Percentiles rank a stretch among this genome's conserved stretches.
Conservation (phyloP, 2,888 invertebrate species). For the Agrotis ipsilon region DNA sequence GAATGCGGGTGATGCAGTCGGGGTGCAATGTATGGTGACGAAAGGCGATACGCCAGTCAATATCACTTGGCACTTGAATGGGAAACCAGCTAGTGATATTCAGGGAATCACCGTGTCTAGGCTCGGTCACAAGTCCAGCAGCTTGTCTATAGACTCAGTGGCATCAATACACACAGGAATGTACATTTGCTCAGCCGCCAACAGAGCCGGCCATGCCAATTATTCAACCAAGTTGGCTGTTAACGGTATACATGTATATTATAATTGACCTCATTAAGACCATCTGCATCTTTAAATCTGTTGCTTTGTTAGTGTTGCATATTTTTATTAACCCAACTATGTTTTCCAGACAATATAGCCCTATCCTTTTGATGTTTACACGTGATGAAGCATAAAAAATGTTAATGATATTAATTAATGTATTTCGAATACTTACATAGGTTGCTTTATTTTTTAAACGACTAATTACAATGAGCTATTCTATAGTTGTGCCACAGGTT, state of each 20-base stretch:
- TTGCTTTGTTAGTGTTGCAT: conserved; percentile 47
- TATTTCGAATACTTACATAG: neutral
- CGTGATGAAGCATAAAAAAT: conserved; percentile 7
- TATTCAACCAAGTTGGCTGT: conserved; percentile 93
- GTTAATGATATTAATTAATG: neutral
- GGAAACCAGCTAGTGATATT: conserved; percentile 89
- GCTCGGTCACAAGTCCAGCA: conserved; percentile 92
- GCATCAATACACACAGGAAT: conserved; percentile 94
- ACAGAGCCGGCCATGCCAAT: conserved; percentile 93
- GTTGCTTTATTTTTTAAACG: neutral
- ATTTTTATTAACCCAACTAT: conserved; percentile 29
- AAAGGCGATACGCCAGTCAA: conserved; percentile 95
- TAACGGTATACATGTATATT: conserved; percentile 92
- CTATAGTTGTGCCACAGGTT: conserved; percentile 95
- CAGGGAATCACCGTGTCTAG: conserved; percentile 91
- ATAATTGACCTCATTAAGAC: conserved; percentile 29
- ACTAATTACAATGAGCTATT: conserved; percentile 57
- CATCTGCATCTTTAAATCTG: conserved; percentile 49
- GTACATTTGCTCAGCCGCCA: conserved; percentile 94
- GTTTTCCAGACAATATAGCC: conserved; percentile 27
- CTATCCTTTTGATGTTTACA: conserved; percentile 22
- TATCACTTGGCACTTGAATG: conserved; percentile 95
- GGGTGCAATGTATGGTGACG: conserved; percentile 94
- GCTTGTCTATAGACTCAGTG: conserved; percentile 94
- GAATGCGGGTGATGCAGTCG: conserved; percentile 94